Base-by-base conservation (phyloP, 2,113 vertebrate genomes). In the Mormyrus iriodes region DNA sequence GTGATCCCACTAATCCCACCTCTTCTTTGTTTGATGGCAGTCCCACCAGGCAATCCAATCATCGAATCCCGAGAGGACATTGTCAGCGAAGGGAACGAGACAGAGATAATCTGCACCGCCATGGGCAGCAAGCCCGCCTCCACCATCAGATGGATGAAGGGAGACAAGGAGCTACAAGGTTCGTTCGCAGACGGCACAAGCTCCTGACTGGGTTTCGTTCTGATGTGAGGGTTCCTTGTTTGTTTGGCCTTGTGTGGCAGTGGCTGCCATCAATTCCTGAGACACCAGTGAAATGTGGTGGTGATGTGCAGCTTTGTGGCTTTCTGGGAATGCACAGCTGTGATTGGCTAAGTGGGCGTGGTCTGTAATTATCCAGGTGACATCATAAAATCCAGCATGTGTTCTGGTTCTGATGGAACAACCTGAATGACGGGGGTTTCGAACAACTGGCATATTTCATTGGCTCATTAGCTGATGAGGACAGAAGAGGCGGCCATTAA, bases 51-150 rank as follows among this genome's bases (percentile, higher is more conserved):
- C 92, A 99, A 98, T 90, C 94, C 98, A 93, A 97, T 98, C 84
- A 99, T 99, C n/a, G 98, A 99, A 89, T 96, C 97, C 88, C 96
- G 97, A 91, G 98, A 99, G 44, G 97, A 98, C 88, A 94, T 96
- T 0, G 96, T 98, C 0, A 94, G 97, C 0, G 98, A 99, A 94
- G 98, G 98, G 24, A 98, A 99, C 31, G 97, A 98, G 95, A 97
- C 98, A 0, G 98, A 99, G 94, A 97, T 99, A 94, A 99, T 97
- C 94, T 99, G 98, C 94, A 98, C 97, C 0, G 97, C 98, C 91
- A 97, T 98, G 96, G 98, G 98, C 96, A 99, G 98, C 93, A 98
- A 98, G 93, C 98, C 98, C 7, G 97, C 97, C 85, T 97, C 98
- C 24, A 95, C 94, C 88, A 99, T 99, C 95, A 95, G 96, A 93